A percentile compares a stretch with the other conserved stretches of the same genome.
These are phyloP conservation scores for Eumaeus atala DNA, from an alignment of 1,140 invertebrate species.

Conservation along the genomic window DNA sequence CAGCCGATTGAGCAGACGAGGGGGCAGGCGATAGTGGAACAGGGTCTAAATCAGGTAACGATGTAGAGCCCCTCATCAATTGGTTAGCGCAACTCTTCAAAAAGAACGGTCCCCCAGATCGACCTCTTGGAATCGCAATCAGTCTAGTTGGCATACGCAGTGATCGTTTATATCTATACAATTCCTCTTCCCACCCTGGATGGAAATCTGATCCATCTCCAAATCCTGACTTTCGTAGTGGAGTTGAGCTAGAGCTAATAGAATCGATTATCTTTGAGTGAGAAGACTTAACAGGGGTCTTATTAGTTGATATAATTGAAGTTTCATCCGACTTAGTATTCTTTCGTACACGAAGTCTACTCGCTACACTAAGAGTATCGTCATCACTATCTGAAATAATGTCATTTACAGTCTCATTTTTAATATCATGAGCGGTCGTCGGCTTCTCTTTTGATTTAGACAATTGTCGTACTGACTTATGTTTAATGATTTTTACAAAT, in stretches of 20 bases:
- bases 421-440: constrained; percentile 38
- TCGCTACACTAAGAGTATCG: constrained; percentile 55
- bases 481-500: constrained; percentile 38
- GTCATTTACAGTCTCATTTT: constrained; percentile 40
- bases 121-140: constrained; percentile 80
- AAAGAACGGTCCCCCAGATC: constrained; percentile 57
- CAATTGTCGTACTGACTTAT: constrained; percentile 37
- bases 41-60: constrained; percentile 84
- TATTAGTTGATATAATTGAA: constrained; percentile 34
- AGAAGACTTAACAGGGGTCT: constrained; percentile 52
- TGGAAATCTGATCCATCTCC: constrained; percentile 83
- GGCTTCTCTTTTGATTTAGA: constrained; percentile 40
- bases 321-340: constrained; percentile 54
- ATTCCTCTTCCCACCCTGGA: constrained; percentile 86
- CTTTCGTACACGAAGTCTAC: constrained; percentile 57
- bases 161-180: constrained; percentile 86
- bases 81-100: constrained; percentile 37
- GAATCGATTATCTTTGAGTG: constrained; percentile 52
- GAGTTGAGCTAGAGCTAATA: constrained; percentile 47
- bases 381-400: constrained; percentile 64
- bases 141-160: constrained; percentile 84
- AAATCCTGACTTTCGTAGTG: constrained; percentile 77
- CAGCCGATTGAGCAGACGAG: constrained; percentile 70
- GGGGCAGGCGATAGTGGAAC: constrained; percentile 78
- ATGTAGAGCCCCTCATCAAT: constrained; percentile 77